A percentile compares a stretch with the other conserved stretches of the same genome.
Conservation (phyloP, 92 coral and sea anemone species). For the Paramuricea clavata region DNA sequence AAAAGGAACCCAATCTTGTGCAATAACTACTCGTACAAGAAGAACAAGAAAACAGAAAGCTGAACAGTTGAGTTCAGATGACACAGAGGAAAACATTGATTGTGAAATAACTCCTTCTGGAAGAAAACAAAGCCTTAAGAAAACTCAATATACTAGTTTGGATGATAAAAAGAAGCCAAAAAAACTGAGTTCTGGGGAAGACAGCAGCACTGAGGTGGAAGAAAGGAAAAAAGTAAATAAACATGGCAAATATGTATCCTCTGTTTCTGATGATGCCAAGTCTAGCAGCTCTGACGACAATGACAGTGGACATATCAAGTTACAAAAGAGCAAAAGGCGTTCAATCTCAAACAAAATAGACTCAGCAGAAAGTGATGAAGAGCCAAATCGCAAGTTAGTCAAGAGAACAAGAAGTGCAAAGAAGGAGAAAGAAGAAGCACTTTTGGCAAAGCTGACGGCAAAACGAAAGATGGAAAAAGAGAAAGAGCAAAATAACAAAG, state of each 20-base stretch:
- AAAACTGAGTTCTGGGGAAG: neutral
- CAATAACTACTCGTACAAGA: neutral
- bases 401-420: neutral
- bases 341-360: neutral
- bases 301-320: neutral
- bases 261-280: neutral
- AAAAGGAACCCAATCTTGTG: neutral
- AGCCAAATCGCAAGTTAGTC: neutral
- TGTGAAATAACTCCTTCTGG: neutral
- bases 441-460: conserved; percentile 8
- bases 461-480: neutral
- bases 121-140: neutral
- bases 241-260: neutral
- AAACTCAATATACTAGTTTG: too few species aligned
- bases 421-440: neutral
- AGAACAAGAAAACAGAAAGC: neutral
- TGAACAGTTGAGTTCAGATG: neutral
- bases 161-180: neutral
- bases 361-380: neutral
- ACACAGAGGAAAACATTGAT: too few species aligned
- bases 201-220: neutral
- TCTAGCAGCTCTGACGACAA: neutral
- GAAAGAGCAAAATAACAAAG: neutral
- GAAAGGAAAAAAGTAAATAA: too few species aligned
- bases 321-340: neutral